Evolutionary conservation across 1,140 invertebrate genomes (phyloP), one percentile per base, ranked within the genome.

Genomic region (Amyelois transitella): DNA sequence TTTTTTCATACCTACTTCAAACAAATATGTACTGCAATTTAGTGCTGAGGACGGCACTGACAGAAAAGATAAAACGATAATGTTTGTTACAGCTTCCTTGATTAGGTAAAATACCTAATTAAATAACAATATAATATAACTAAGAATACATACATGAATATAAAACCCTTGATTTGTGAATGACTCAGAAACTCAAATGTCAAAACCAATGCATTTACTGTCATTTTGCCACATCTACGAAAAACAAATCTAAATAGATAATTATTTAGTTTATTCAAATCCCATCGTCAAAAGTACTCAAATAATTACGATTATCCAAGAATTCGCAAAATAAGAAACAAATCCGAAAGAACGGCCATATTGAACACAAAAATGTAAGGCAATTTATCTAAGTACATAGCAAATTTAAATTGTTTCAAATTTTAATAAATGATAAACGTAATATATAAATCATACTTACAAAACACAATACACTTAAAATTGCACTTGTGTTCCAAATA

Each of bases 161-260:
- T n/a, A n/a, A n/a, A n/a, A n/a, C n/a, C n/a, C n/a, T n/a, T n/a
- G n/a, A n/a, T 38, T 5, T 38, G n/a, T 38, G 78, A 78, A 77
- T 85, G 81, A 83, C 66, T 85, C 83, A 86, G 78, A 77, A 76
- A 64, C n/a, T 73, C 61, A 83, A 81, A 86, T 68, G 84, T 87
- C 84, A 87, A 85, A 82, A 72, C 67, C 73, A 66, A 65, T 71
- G 55, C 58, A 55, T 53, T 64, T 67, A 69, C 76, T 85, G 80
- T 85, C 81, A 85, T 75, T 75, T 77, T 84, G 84, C 80, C 81
- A 87, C 81, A 84, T 84, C 81, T 82, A 83, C 77, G 66, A 77
- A 70, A 67, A 47, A 22, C 18, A 22, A 56, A 55, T 43, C 51
- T 18, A 45, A 28, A 8, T 25, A n/a, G 1, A 24, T 28, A 52